Evolutionary conservation across 2,797 vertebrate genomes (phyloP).

Genomic region (Xiphophorus birchmanni): DNA sequence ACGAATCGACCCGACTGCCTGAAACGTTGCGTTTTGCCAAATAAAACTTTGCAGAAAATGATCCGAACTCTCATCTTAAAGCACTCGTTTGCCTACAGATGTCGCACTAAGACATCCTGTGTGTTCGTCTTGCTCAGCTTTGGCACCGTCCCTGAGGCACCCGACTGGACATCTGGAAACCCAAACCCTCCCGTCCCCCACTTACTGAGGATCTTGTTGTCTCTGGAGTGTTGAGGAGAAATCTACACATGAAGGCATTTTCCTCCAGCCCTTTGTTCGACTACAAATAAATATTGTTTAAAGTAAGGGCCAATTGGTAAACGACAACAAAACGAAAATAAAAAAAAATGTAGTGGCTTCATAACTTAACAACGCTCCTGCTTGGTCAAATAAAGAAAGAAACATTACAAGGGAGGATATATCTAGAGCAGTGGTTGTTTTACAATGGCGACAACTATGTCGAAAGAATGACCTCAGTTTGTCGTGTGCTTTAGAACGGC

Average conservation of each 20-base stretch:
- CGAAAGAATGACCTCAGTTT: constrained; percentile 55
- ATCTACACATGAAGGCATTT: constrained; percentile 51
- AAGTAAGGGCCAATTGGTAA: constrained; percentile 70
- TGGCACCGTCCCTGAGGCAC: constrained; percentile 63
- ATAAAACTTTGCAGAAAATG: constrained; percentile 3
- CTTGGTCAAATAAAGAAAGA: constrained; percentile 67
- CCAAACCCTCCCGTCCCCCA: neutral
- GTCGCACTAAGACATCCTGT: constrained; percentile 47
- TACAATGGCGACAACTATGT: constrained; percentile 75
- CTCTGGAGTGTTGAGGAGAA: constrained; percentile 59
- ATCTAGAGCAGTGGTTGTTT: constrained; percentile 76
- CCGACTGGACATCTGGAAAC: constrained; percentile 6
- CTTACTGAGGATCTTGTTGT: constrained; percentile 42
- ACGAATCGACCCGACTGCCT: neutral
- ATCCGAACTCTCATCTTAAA: constrained; percentile 12
- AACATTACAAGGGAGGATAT: constrained; percentile 55
- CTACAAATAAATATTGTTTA: constrained; percentile 72
- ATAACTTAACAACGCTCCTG: constrained; percentile 65
- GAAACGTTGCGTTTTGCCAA: constrained; percentile 2
- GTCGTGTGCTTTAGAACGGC: constrained; percentile 35
- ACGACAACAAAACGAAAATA: constrained; percentile 1
- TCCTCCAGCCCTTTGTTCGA: constrained; percentile 56
- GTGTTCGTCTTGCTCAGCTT: constrained; percentile 69
- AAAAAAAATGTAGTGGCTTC: constrained; percentile 34
- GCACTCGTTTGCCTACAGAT: constrained; percentile 23